phyloP scores from a whole-genome alignment of 1,140 invertebrate species.

The Brachionus asplanchnoidis region DNA sequence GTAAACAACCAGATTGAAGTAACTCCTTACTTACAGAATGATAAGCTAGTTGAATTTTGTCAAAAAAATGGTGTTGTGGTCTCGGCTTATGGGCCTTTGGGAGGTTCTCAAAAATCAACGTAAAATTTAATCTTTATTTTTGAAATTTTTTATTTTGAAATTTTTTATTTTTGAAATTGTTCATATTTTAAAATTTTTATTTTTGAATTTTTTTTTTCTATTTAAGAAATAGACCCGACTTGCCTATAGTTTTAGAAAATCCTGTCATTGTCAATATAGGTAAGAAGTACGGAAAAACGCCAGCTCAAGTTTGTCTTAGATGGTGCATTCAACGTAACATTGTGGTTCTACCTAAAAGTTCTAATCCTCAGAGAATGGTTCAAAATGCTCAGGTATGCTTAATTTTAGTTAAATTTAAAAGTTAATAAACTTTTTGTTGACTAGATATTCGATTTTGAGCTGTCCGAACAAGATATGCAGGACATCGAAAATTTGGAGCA shows the following conservation, averaged over 20 bases:
- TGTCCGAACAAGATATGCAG: slow-evolving; percentile 6
- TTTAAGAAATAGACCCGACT: background rate
- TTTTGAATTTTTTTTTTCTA: too few species aligned
- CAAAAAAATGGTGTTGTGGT: slow-evolving; percentile 49
- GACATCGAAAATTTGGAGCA: background rate
- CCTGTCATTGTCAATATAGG: background rate
- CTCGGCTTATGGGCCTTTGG: slow-evolving; percentile 35
- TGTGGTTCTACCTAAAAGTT: slow-evolving; percentile 27
- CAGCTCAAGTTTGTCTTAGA: slow-evolving; percentile 37
- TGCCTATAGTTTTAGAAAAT: slow-evolving; percentile 1
- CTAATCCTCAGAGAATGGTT: background rate
- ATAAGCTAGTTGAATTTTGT: slow-evolving; percentile 51
- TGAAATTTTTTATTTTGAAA: background rate
- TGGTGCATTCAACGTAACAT: slow-evolving; percentile 33
- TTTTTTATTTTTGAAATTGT: too few species aligned
- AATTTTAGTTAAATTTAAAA: background rate
- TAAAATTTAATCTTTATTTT: background rate
- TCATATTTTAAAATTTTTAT: background rate
- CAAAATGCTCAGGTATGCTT: slow-evolving; percentile 1
- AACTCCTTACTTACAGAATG: slow-evolving; percentile 57
- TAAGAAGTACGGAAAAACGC: slow-evolving; percentile 22
- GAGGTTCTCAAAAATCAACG: background rate
- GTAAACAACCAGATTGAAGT: slow-evolving; percentile 59
- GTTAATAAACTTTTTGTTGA: background rate
- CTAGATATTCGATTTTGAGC: slow-evolving; percentile 34